Evolutionary conservation across 2,888 invertebrate species (phyloP), one percentile per base, ranked within the genome.

Genomic region (Ornithoptera priamus): DNA sequence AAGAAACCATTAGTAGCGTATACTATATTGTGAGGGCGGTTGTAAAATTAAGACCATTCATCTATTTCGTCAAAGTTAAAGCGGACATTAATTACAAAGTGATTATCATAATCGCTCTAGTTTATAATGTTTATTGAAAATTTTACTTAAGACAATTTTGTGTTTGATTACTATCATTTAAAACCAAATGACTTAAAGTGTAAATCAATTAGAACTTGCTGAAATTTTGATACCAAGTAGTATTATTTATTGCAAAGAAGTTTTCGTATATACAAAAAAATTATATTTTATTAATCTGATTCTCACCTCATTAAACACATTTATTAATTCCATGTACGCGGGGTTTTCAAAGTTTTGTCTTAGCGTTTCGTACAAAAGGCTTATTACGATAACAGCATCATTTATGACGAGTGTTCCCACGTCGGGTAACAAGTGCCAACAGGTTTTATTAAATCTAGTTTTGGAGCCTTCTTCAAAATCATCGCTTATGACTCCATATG

Each of bases 401-500:
- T 97, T 98, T 39, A 97, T 91, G 2, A 97, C 97, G 5, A 85
- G 86, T 10, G 94, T 74, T 20, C 95, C 95, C 17, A 95, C 93
- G 67, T 93, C 93, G 7, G 95, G 93, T 20, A 93, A 81, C 68
- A 93, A 93, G 84, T 97, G 96, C 98, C 98, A 99, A 82, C 97
- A 97, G 0, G 95, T 94, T 77, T 95, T 94, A 15, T 97, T 97
- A 71, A 98, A 93, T 62, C 98, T 93, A 2, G 94, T 95, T 70
- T 92, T 86, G 7, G 97, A 95, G 18, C 92, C 86, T 85, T 98
- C 98, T 95, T 97, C 96, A 22, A 98, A 94, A 83, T 98, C 98
- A 85, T 98, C 98, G 36, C 94, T 85, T n/a, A 62, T 62, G 12
- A 46, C 20, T 42, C 22, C 36, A 36, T 36, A 60, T 18, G 36